These are phyloP conservation scores for Centropyge bicolor DNA, from an alignment of 2,797 vertebrate species.

Conservation along the genomic window DNA sequence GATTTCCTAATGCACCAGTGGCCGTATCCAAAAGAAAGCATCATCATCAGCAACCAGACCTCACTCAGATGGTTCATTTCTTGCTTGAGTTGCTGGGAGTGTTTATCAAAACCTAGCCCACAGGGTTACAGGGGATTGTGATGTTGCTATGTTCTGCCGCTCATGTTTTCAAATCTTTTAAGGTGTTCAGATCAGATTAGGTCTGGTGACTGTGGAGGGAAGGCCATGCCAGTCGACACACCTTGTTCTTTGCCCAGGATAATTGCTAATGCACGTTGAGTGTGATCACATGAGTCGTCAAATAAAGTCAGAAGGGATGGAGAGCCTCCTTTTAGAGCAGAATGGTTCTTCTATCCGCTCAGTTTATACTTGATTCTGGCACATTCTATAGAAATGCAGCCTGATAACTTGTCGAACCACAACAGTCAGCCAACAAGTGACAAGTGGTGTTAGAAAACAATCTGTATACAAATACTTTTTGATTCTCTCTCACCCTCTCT, in stretches of 20 bases:
- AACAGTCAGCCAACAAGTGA: background rate
- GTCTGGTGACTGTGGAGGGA: background rate
- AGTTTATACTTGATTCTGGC: constrained; percentile 2
- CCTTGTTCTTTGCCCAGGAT: background rate
- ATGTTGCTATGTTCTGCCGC: background rate
- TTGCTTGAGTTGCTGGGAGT: background rate
- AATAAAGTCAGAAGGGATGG: background rate
- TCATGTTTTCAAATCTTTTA: background rate
- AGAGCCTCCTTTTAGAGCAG: background rate
- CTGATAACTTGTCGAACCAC: constrained; percentile 5
- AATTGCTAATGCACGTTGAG: background rate
- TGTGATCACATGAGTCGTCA: background rate
- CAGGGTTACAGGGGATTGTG: background rate
- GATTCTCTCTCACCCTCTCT: background rate
- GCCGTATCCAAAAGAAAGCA: background rate
- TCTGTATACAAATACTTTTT: background rate
- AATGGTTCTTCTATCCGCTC: background rate
- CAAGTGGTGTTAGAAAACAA: background rate
- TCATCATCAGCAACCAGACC: background rate
- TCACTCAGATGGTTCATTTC: background rate
- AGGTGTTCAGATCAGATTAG: background rate
- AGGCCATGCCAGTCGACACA: background rate
- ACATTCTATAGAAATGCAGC: background rate
- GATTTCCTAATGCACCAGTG: background rate
- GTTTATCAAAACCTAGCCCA: too few species aligned